Conservation (phyloP, 2,797 vertebrate species). For the Pipistrellus kuhlii region DNA sequence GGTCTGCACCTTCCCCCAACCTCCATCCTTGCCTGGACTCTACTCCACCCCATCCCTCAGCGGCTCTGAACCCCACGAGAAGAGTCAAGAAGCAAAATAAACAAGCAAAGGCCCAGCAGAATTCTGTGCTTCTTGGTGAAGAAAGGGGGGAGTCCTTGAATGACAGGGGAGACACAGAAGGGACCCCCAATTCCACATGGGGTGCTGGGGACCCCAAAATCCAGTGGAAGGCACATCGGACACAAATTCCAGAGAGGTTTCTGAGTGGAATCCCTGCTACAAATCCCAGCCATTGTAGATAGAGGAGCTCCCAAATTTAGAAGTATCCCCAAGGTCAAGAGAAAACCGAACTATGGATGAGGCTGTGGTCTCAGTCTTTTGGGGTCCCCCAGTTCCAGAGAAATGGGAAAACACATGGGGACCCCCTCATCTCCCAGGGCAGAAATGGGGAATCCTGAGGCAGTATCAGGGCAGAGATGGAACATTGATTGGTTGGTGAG, state of each 20-base stretch:
- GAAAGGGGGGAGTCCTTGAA: slow-evolving; percentile 57
- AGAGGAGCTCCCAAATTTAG: slow-evolving; percentile 64
- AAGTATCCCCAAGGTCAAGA: slow-evolving; percentile 71
- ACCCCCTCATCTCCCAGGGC: slow-evolving; percentile 43
- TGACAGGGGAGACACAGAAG: slow-evolving; percentile 41
- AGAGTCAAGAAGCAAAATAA: slow-evolving; percentile 83
- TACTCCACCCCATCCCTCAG: slow-evolving; percentile 57
- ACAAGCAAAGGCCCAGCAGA: slow-evolving; percentile 83
- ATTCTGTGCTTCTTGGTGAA: slow-evolving; percentile 84
- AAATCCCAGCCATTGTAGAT: slow-evolving; percentile 67
- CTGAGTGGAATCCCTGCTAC: slow-evolving; percentile 69
- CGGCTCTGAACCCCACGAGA: slow-evolving; percentile 80
- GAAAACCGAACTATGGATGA: slow-evolving; percentile 63
- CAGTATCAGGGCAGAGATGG: slow-evolving; percentile 68
- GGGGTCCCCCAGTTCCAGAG: slow-evolving; percentile 51
- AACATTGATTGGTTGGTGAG: slow-evolving; percentile 67
- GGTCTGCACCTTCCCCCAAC: slow-evolving; percentile 52
- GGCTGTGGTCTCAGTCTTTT: slow-evolving; percentile 52
- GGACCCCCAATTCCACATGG: slow-evolving; percentile 59
- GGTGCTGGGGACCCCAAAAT: slow-evolving; percentile 78
- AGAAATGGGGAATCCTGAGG: slow-evolving; percentile 70
- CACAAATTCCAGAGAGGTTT: slow-evolving; percentile 76
- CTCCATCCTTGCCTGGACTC: slow-evolving; percentile 74
- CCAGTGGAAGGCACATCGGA: slow-evolving; percentile 80
- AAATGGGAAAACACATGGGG: slow-evolving; percentile 53